Percentiles rank a stretch among this genome's conserved stretches.
These are phyloP conservation scores for Drosophila nigritarsus DNA, from an alignment of 2,888 invertebrate genomes.

Conservation along the genomic window DNA sequence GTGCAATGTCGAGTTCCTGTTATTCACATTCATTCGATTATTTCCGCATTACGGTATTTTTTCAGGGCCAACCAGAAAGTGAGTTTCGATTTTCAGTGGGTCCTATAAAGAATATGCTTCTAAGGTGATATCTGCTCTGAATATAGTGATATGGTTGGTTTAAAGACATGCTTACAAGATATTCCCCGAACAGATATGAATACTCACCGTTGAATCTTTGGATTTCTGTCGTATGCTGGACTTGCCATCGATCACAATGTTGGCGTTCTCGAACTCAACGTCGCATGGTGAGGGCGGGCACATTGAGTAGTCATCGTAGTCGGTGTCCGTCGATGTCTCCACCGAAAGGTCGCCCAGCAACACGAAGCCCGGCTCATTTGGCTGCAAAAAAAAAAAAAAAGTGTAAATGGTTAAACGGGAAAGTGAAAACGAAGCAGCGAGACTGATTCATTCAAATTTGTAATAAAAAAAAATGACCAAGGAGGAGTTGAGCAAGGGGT, in stretches of 20 bases:
- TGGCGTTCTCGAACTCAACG: slow-evolving; percentile 94
- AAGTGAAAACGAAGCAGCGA: slow-evolving; percentile 36
- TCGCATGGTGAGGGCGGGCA: slow-evolving; percentile 92
- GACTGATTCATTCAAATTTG: slow-evolving; percentile 14
- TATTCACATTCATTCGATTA: background rate
- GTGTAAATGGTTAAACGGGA: slow-evolving; percentile 27
- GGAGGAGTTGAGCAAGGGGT: background rate
- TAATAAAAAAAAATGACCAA: slow-evolving; percentile 2
- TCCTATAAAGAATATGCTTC: background rate
- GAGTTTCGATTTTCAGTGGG: background rate
- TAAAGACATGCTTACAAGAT: background rate
- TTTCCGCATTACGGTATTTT: slow-evolving; percentile 7
- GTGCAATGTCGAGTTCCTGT: background rate
- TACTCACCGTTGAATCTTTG: slow-evolving; percentile 84
- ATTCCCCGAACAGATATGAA: background rate
- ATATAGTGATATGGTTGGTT: background rate
- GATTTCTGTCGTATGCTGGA: slow-evolving; percentile 90
- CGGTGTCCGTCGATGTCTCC: slow-evolving; percentile 88
- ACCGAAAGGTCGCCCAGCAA: slow-evolving; percentile 87
- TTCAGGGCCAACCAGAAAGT: background rate
- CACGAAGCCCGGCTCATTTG: slow-evolving; percentile 88
- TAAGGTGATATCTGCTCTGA: background rate
- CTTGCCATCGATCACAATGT: slow-evolving; percentile 95
- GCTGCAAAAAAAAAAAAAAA: slow-evolving; percentile 83
- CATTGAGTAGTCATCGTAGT: slow-evolving; percentile 87